phyloP scores from a whole-genome alignment of 2,888 invertebrate species.

The Sialis lutaria region DNA sequence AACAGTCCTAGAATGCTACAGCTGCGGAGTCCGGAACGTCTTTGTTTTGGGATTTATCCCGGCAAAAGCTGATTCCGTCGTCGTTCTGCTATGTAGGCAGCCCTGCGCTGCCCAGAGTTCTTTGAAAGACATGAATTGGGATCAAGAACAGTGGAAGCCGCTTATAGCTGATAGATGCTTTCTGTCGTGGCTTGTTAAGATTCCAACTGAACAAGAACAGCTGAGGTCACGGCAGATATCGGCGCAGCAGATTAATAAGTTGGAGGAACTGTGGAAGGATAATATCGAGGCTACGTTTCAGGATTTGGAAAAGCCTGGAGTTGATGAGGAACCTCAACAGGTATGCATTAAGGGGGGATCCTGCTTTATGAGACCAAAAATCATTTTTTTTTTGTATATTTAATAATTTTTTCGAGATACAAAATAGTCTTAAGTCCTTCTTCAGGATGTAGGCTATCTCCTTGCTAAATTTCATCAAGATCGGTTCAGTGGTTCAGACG shows the following conservation, averaged over 20 bases:
- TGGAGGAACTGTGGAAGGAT: conserved; percentile 98
- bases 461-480: too few relatives aligned
- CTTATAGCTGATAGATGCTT: conserved; percentile 93
- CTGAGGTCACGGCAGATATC: conserved; percentile 90
- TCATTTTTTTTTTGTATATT: neutral
- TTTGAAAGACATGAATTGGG: conserved; percentile 98
- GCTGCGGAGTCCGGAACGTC: conserved; percentile 94
- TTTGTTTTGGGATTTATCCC: conserved; percentile 98
- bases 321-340: conserved; percentile 95
- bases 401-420: too few relatives aligned
- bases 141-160: conserved; percentile 97
- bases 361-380: neutral
- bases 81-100: conserved; percentile 90
- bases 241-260: conserved; percentile 90
- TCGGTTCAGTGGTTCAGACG: too few relatives aligned
- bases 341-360: conserved; percentile 26
- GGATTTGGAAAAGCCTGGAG: conserved; percentile 94
- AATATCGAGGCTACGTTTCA: conserved; percentile 96
- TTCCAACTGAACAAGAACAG: conserved; percentile 95
- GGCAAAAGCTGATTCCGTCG: conserved; percentile 96
- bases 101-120: conserved; percentile 97
- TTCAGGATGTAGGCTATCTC: too few relatives aligned
- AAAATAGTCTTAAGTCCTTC: too few relatives aligned
- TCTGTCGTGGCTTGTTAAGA: conserved; percentile 91
- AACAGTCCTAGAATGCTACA: conserved; percentile 95